Evolutionary conservation across 2,113 vertebrate species (phyloP).

Genomic region (Leptobrachium leishanense): DNA sequence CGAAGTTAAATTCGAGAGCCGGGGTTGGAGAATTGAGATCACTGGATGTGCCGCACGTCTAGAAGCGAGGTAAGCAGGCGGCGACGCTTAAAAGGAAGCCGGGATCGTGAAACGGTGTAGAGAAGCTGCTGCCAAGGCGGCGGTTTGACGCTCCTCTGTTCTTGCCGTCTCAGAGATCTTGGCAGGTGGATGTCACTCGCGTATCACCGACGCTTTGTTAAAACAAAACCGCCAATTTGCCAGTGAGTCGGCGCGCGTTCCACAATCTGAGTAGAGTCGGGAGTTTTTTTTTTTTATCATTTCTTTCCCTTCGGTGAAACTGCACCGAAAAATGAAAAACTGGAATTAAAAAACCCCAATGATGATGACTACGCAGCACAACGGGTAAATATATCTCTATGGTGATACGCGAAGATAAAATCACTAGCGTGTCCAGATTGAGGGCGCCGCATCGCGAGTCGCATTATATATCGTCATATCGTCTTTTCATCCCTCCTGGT

Average conservation of each 20-base stretch:
- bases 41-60: not conserved
- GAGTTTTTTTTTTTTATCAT: not conserved
- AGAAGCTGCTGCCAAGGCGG: not conserved
- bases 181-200: slow-evolving; percentile 1
- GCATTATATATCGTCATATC: no score
- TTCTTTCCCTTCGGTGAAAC: not conserved
- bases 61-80: not conserved
- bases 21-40: not conserved
- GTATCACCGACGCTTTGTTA: slow-evolving; percentile 18
- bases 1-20: not conserved
- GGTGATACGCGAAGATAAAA: not conserved
- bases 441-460: no score
- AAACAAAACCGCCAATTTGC: slow-evolving; percentile 17
- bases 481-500: no score
- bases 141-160: not conserved
- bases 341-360: not conserved
- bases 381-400: not conserved
- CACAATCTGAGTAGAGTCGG: not conserved
- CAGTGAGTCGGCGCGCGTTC: not conserved
- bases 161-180: not conserved
- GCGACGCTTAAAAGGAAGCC: not conserved
- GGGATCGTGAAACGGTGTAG: not conserved
- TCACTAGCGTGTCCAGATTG: no score
- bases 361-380: no score
- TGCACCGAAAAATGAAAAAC: not conserved